A percentile compares a stretch with the other conserved stretches of the same genome.
These are phyloP conservation scores for human (Homo sapiens) DNA, from an alignment of 2,113 vertebrate species.

Conservation along the genomic window DNA sequence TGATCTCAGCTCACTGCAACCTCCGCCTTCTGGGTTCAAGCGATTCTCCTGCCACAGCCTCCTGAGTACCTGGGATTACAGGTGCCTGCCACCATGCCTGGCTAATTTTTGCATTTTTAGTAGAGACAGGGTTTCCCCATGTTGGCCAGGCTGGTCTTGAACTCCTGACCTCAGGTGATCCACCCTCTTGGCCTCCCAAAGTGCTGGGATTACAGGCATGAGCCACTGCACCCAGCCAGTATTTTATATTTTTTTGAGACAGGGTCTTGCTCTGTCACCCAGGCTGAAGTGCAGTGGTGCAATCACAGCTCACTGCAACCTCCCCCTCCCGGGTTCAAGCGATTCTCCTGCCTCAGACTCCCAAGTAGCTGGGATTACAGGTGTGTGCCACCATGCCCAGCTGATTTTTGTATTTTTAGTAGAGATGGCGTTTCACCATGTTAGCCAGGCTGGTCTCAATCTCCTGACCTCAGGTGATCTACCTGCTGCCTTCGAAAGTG, in stretches of 20 bases:
- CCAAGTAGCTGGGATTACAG: not conserved
- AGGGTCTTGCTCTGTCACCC: not conserved
- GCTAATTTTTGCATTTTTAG: too few relatives aligned
- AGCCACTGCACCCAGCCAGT: too few relatives aligned
- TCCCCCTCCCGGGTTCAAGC: not conserved
- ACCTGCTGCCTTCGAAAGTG: not conserved
- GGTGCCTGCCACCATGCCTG: fast-evolving
- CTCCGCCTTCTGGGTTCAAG: too few relatives aligned
- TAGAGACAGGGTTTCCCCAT: too few relatives aligned
- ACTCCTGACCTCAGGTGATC: too few relatives aligned
- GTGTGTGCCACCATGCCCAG: fast-evolving
- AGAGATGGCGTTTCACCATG: not conserved
- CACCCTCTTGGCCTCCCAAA: too few relatives aligned
- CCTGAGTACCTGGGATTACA: too few relatives aligned
- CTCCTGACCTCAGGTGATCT: not conserved
- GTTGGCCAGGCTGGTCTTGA: too few relatives aligned
- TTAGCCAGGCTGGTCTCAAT: not conserved
- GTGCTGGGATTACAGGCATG: too few relatives aligned
- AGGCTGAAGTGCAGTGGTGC: not conserved
- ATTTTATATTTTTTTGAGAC: not conserved
- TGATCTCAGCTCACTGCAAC: too few relatives aligned
- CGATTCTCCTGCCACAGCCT: too few relatives aligned
- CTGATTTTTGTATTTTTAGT: not conserved
- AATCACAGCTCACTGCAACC: not conserved
- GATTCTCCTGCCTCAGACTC: not conserved